Conservation (phyloP, 2,113 vertebrate species). For the Phyllostomus discolor region DNA sequence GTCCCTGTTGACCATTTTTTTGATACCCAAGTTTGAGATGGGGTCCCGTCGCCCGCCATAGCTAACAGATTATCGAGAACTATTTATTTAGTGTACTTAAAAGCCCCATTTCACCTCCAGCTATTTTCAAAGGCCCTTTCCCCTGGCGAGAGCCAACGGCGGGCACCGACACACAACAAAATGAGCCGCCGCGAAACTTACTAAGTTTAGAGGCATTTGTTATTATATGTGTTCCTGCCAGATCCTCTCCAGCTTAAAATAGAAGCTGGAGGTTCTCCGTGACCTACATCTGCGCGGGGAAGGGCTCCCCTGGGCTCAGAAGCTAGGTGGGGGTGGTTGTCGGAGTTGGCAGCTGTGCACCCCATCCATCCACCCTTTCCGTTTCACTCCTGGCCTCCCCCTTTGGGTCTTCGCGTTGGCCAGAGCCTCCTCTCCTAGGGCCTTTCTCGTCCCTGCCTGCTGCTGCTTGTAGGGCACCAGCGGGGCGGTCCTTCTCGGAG, state of each 20-base stretch:
- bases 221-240: slow-evolving; percentile 81
- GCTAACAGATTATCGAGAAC: not conserved
- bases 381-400: not conserved
- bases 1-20: not conserved
- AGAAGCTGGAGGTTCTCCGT: slow-evolving; percentile 78
- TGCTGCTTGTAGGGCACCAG: not conserved
- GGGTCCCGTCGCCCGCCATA: not conserved
- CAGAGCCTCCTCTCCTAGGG: not conserved
- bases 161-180: slow-evolving; percentile 43
- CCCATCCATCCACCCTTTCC: not conserved
- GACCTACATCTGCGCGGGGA: slow-evolving; percentile 83
- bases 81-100: not conserved
- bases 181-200: slow-evolving; percentile 73
- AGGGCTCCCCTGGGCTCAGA: slow-evolving; percentile 60
- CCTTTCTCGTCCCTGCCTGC: not conserved
- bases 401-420: not conserved
- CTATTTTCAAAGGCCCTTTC: slow-evolving; percentile 40
- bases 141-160: not conserved
- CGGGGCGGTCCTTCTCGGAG: not conserved
- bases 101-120: not conserved
- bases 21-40: not conserved
- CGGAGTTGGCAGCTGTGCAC: not conserved
- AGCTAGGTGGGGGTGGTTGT: slow-evolving; percentile 34
- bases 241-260: slow-evolving; percentile 79
- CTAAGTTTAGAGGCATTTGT: slow-evolving; percentile 81